A percentile compares a stretch with the other conserved stretches of the same genome.
These are phyloP conservation scores for Emmelina monodactyla DNA, from an alignment of 2,888 invertebrate species.

Conservation along the genomic window DNA sequence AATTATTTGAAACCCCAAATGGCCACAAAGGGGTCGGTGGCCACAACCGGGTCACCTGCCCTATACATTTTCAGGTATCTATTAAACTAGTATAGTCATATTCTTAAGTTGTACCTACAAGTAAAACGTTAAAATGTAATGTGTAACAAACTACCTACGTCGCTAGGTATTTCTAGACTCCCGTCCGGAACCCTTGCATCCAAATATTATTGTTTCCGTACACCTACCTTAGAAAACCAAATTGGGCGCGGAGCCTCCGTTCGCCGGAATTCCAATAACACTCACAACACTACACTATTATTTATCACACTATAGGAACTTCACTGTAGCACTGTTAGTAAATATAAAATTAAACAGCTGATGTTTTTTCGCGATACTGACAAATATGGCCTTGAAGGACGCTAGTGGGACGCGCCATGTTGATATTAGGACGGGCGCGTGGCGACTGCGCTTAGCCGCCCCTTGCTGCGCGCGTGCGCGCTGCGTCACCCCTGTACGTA, in stretches of 20 bases:
- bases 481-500: conserved; percentile 39
- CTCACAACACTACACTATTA: conserved; percentile 32
- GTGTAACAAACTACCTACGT: too few relatives aligned
- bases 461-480: conserved; percentile 42
- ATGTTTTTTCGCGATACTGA: conserved; percentile 42
- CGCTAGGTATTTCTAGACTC: too few relatives aligned
- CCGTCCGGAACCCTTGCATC: too few relatives aligned
- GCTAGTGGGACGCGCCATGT: conserved; percentile 51
- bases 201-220: conserved; percentile 31
- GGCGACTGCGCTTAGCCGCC: conserved; percentile 58
- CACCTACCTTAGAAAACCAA: conserved; percentile 45
- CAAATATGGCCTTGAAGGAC: conserved; percentile 51
- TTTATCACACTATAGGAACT: conserved; percentile 21
- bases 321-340: conserved; percentile 16
- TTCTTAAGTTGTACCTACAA: too few relatives aligned
- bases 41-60: too few relatives aligned
- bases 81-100: too few relatives aligned
- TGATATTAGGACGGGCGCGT: conserved; percentile 53
- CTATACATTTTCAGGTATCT: too few relatives aligned
- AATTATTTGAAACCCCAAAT: too few relatives aligned
- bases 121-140: too few relatives aligned
- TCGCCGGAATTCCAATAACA: conserved; percentile 38
- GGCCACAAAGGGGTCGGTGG: too few relatives aligned
- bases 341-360: conserved; percentile 23
- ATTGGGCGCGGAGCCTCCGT: conserved; percentile 20